phyloP scores from a whole-genome alignment of 30 jellyfish, hydroid and myxozoan species.

The Chironex yamaguchii region DNA sequence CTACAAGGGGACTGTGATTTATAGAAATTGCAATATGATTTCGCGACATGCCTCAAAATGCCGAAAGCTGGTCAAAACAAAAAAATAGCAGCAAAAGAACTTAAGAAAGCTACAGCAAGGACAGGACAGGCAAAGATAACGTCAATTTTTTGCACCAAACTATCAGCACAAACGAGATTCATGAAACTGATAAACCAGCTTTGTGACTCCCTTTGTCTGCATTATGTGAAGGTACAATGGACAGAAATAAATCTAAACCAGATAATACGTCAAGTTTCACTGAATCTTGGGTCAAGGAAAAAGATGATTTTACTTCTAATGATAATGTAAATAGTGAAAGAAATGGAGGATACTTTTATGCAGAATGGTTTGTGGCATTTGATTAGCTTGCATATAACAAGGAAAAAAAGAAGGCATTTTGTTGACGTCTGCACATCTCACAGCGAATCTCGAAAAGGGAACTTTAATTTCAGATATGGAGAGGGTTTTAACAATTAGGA shows the following conservation, averaged over 20 bases:
- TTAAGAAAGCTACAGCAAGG: slow-evolving; percentile 58
- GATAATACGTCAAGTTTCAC: slow-evolving; percentile 40
- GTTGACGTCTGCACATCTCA: slow-evolving; percentile 53
- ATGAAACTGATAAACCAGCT: slow-evolving; percentile 58
- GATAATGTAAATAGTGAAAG: slow-evolving; percentile 49
- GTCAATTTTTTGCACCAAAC: slow-evolving; percentile 4
- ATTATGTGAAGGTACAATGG: slow-evolving; percentile 27
- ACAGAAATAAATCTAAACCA: slow-evolving; percentile 19
- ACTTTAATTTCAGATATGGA: slow-evolving; percentile 48
- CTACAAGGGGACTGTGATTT: not conserved
- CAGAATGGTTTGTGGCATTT: slow-evolving; percentile 41
- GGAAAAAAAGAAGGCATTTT: slow-evolving; percentile 21
- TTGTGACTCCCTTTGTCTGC: too few relatives aligned
- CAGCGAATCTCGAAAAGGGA: slow-evolving; percentile 56
- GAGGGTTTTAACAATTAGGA: slow-evolving; percentile 48
- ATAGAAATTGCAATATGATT: not conserved
- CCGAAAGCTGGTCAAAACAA: slow-evolving; percentile 62
- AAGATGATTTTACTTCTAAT: slow-evolving; percentile 28
- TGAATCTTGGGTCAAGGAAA: slow-evolving; percentile 31
- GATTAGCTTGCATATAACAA: slow-evolving; percentile 1
- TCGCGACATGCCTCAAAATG: slow-evolving; percentile 55
- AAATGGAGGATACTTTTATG: slow-evolving; percentile 26
- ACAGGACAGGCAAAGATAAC: slow-evolving; percentile 51
- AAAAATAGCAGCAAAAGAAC: slow-evolving; percentile 34
- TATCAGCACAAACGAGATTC: slow-evolving; percentile 21